Evolutionary conservation across 1,140 invertebrate species (phyloP).

Genomic region (Heliconius himera): DNA sequence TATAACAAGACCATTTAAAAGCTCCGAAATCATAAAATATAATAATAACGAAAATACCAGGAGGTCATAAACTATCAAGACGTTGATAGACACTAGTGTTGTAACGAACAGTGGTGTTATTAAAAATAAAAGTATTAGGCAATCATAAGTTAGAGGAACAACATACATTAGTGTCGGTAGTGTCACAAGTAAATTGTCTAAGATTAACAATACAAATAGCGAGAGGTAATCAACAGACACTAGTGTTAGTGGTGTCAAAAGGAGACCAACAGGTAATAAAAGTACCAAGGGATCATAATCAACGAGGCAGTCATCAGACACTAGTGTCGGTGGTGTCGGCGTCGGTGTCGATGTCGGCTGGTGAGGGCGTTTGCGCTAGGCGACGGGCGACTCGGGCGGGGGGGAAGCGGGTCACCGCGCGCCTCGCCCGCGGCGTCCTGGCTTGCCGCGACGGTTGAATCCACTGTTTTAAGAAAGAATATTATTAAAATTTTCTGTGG

Average conservation of each 20-base stretch:
- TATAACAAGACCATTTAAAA: background rate
- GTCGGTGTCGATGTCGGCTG: background rate
- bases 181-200: background rate
- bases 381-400: constrained; percentile 38
- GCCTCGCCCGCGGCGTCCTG: constrained; percentile 63
- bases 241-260: background rate
- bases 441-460: constrained; percentile 75
- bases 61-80: background rate
- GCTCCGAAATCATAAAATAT: background rate
- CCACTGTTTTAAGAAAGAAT: constrained; percentile 48
- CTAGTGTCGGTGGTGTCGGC: constrained; percentile 3
- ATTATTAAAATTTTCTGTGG: too few relatives aligned
- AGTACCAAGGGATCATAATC: background rate
- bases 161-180: background rate
- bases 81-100: background rate
- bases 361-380: constrained; percentile 33
- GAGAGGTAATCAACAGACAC: background rate
- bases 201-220: background rate
- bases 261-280: background rate
- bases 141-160: background rate
- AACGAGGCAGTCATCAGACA: background rate
- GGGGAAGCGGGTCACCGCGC: constrained; percentile 62
- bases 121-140: background rate
- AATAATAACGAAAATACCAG: background rate
- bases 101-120: background rate